Conservation (phyloP, 2,113 vertebrate genomes). For the Caranx melampygus region DNA sequence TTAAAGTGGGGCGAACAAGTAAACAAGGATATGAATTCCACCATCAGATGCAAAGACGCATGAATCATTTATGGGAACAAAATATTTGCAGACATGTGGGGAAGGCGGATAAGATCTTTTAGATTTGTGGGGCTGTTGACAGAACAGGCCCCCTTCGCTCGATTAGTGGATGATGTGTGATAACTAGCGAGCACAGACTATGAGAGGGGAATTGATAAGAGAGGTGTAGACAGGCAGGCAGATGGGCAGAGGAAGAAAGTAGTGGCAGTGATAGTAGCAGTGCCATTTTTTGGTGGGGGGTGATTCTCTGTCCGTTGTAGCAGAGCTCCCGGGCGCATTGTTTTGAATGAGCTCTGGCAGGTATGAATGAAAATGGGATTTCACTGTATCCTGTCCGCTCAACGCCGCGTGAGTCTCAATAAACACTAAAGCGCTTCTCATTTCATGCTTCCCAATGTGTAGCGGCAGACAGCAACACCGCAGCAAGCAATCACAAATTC, state of each 20-base stretch:
- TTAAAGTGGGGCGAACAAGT: slow-evolving; percentile 44
- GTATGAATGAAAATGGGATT: slow-evolving; percentile 71
- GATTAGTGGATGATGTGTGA: slow-evolving; percentile 55
- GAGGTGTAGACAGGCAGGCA: slow-evolving; percentile 29
- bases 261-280: not conserved
- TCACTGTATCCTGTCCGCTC: slow-evolving; percentile 64
- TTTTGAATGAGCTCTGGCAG: slow-evolving; percentile 61
- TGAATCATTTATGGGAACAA: slow-evolving; percentile 67
- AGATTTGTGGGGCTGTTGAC: slow-evolving; percentile 67
- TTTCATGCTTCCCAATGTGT: slow-evolving; percentile 76
- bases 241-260: slow-evolving; percentile 41
- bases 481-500: slow-evolving; percentile 71
- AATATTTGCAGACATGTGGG: slow-evolving; percentile 70
- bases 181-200: slow-evolving; percentile 36
- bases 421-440: slow-evolving; percentile 68
- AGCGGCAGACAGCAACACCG: slow-evolving; percentile 58
- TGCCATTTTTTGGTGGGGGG: slow-evolving; percentile 19
- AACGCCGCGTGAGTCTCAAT: slow-evolving; percentile 64
- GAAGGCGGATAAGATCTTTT: slow-evolving; percentile 61
- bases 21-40: slow-evolving; percentile 69
- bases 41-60: slow-evolving; percentile 58
- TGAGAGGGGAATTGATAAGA: slow-evolving; percentile 46
- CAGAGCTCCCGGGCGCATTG: slow-evolving; percentile 46
- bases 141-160: slow-evolving; percentile 44
- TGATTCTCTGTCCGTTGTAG: slow-evolving; percentile 45